These are phyloP conservation scores for Clusia tigrina DNA, from an alignment of 2,888 invertebrate genomes.

Conservation along the genomic window DNA sequence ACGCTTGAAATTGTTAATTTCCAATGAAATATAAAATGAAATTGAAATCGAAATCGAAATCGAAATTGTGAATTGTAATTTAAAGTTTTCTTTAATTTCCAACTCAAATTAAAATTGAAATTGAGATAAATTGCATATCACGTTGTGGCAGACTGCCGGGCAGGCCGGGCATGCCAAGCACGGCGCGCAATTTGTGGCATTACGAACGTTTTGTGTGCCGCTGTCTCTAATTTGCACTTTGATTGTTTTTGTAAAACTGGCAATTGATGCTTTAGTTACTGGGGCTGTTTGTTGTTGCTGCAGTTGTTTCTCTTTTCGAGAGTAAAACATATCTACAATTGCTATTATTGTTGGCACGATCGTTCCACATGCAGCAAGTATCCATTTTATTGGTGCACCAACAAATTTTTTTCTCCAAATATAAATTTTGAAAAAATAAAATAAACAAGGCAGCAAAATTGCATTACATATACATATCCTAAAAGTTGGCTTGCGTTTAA, in stretches of 20 bases:
- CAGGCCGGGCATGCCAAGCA: too few species aligned
- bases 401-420: too few species aligned
- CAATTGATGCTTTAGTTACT: background rate
- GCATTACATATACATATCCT: too few species aligned
- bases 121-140: background rate
- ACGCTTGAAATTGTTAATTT: background rate
- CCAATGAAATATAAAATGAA: background rate
- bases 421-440: background rate
- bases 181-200: too few species aligned
- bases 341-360: background rate
- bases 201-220: too few species aligned
- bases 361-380: background rate
- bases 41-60: background rate
- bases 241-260: background rate
- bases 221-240: background rate
- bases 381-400: too few species aligned
- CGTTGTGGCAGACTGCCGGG: background rate
- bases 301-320: background rate
- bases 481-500: too few species aligned
- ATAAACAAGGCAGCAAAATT: too few species aligned
- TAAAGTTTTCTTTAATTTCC: constrained; percentile 9
- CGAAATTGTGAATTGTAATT: constrained; percentile 2
- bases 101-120: background rate
- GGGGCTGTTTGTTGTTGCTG: background rate
- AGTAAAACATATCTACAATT: background rate